phyloP scores from a whole-genome alignment of 1,140 invertebrate species.

The Cyphomyrmex costatus region DNA sequence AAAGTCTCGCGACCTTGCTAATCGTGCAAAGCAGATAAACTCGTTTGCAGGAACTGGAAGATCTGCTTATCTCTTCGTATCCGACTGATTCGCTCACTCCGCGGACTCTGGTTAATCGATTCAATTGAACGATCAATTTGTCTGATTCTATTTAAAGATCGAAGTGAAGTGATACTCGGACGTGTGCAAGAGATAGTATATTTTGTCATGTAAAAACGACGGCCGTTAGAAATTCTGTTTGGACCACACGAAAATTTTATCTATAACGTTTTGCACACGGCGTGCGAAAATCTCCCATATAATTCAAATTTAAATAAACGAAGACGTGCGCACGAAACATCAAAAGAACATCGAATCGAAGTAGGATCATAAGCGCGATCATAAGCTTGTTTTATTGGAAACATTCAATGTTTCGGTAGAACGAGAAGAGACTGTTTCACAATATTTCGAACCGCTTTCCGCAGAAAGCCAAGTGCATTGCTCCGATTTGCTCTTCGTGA shows the following conservation, averaged over 20 bases:
- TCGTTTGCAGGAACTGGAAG: neutral
- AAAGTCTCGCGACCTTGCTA: conserved; percentile 2
- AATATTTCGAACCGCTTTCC: neutral
- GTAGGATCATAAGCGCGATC: neutral
- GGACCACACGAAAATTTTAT: neutral
- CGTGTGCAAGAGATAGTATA: neutral
- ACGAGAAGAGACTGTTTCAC: neutral
- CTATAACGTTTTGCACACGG: neutral
- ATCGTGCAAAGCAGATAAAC: conserved; percentile 5
- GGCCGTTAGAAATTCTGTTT: neutral
- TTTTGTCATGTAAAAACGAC: neutral
- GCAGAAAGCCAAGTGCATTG: neutral
- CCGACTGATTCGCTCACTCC: neutral
- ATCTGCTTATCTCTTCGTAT: conserved; percentile 1
- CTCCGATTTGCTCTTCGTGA: conserved; percentile 7
- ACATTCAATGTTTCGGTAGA: neutral
- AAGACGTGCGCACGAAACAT: neutral
- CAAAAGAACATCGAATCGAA: neutral
- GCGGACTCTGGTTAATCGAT: conserved; percentile 12
- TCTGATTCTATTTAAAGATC: conserved; percentile 13
- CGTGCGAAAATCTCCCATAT: neutral
- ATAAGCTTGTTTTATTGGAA: neutral
- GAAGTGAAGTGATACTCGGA: neutral
- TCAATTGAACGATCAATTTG: conserved; percentile 31
- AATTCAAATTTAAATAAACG: neutral